Conservation (phyloP, 35 echinoderm and acorn worm species). For the Apostichopus japonicus region DNA sequence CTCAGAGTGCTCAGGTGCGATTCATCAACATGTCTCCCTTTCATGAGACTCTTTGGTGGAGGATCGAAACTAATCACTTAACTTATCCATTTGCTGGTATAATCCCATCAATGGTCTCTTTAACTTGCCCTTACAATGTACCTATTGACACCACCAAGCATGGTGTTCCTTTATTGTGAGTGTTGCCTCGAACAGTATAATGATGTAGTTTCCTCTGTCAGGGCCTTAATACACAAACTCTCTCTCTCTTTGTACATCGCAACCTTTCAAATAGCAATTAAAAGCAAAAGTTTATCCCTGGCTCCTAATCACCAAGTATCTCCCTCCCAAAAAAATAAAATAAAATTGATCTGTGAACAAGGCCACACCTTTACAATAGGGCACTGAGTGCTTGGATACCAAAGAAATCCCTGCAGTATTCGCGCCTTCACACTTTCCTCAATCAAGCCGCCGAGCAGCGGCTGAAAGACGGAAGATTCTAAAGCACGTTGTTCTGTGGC, state of each 20-base stretch:
- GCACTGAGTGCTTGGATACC: not conserved
- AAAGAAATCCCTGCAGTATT: slow-evolving; percentile 18
- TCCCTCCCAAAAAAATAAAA: not conserved
- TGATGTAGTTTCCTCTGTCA: not conserved
- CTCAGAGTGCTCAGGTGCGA: not conserved
- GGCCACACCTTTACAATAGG: slow-evolving; percentile 22
- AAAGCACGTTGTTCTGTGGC: no score
- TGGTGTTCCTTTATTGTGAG: not conserved
- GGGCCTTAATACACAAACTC: not conserved
- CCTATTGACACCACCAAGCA: slow-evolving; percentile 19
- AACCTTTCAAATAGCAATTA: slow-evolving; percentile 35
- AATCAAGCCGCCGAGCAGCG: not conserved
- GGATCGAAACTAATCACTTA: slow-evolving; percentile 45
- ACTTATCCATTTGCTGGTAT: slow-evolving; percentile 10
- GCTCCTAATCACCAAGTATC: slow-evolving; percentile 14
- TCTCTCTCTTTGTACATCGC: not conserved
- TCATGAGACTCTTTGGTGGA: not conserved
- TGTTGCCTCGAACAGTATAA: not conserved
- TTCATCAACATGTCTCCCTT: not conserved
- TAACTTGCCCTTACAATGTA: not conserved
- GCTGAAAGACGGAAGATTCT: not conserved
- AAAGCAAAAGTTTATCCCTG: slow-evolving; percentile 22
- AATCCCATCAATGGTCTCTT: slow-evolving; percentile 20
- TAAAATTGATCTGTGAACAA: slow-evolving; percentile 32
- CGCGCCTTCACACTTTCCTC: slow-evolving; percentile 10